These are phyloP conservation scores for Meloidogyne chitwoodi DNA, from an alignment of 1,140 invertebrate species.

Conservation along the genomic window DNA sequence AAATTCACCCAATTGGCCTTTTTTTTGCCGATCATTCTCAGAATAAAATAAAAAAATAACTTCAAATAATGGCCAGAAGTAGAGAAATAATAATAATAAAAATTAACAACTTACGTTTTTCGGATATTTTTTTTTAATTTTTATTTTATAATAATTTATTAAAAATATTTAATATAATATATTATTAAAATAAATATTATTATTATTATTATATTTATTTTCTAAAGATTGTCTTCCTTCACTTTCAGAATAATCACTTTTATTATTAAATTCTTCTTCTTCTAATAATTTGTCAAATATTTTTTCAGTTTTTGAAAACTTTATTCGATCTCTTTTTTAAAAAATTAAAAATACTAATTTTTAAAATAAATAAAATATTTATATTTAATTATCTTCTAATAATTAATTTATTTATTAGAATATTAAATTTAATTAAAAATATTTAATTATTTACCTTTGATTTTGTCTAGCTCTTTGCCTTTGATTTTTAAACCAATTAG, in stretches of 20 bases:
- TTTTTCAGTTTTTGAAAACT: neutral
- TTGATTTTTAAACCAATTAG: slow-evolving; percentile 97
- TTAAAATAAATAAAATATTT: too few relatives aligned
- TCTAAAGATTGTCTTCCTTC: neutral
- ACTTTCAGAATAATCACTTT: slow-evolving; percentile 15
- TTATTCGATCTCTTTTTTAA: neutral
- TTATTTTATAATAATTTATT: too few relatives aligned
- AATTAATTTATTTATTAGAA: too few relatives aligned
- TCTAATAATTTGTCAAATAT: neutral
- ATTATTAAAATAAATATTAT: neutral
- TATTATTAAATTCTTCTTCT: neutral
- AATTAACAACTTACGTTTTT: too few relatives aligned
- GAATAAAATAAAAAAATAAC: neutral
- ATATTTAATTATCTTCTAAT: too few relatives aligned
- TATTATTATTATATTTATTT: neutral
- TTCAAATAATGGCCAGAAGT: neutral
- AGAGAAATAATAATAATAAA: neutral
- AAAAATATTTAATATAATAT: too few relatives aligned
- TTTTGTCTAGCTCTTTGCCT: slow-evolving; percentile 69
- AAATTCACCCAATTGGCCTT: neutral
- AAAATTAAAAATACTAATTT: too few relatives aligned
- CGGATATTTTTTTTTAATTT: too few relatives aligned
- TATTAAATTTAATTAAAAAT: too few relatives aligned
- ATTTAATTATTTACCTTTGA: too few relatives aligned
- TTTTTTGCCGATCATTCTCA: neutral